A percentile compares a stretch with the other conserved stretches of the same genome.
phyloP scores from a whole-genome alignment of 2,113 vertebrate species.

The Nipponia nippon region DNA sequence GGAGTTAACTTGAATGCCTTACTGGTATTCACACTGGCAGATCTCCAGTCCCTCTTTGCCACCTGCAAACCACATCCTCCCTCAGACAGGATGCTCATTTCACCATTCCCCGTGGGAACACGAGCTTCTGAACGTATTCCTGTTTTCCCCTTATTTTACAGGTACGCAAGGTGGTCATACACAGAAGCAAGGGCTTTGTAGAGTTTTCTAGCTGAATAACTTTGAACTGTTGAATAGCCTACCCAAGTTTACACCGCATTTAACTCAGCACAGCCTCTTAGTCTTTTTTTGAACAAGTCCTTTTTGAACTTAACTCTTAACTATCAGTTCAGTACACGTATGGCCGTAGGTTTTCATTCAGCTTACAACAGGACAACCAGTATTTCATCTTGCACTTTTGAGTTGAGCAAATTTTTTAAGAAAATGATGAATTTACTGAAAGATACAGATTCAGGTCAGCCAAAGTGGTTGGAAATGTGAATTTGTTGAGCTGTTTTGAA shows the following conservation, averaged over 20 bases:
- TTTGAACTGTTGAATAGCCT: neutral
- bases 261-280: neutral
- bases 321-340: neutral
- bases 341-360: neutral
- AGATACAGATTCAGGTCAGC: neutral
- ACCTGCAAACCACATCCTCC: constrained; percentile 26
- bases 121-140: neutral
- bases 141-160: neutral
- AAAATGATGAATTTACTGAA: neutral
- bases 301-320: neutral
- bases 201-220: neutral
- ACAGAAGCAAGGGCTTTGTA: neutral
- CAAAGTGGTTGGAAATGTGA: neutral
- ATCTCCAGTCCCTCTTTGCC: neutral
- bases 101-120: neutral
- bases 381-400: neutral
- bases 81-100: neutral
- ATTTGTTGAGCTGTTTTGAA: neutral
- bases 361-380: neutral
- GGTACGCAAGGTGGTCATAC: neutral
- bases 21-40: neutral
- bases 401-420: neutral
- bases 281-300: neutral
- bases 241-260: neutral
- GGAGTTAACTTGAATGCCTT: neutral